These are phyloP conservation scores for Cairina moschata DNA, from an alignment of 2,113 vertebrate genomes.

Conservation along the genomic window DNA sequence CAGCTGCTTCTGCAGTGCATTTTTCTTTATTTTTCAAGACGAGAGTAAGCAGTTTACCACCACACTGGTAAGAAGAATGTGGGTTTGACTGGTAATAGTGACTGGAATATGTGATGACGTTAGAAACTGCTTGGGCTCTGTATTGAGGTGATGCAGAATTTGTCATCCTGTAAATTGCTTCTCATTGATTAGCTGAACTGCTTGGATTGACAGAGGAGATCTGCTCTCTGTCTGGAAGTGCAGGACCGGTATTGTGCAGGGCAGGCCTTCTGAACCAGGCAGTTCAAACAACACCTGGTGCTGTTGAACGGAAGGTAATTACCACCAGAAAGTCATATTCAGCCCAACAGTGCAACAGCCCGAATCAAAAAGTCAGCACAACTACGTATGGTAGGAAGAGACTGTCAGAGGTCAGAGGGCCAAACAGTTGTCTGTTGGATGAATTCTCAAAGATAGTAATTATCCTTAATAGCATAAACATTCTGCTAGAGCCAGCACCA, in stretches of 20 bases:
- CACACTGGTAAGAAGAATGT: not conserved
- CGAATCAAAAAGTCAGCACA: not conserved
- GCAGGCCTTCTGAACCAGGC: not conserved
- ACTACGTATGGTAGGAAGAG: not conserved
- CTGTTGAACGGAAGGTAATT: not conserved
- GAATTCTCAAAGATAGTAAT: conserved; percentile 10
- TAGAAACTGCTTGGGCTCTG: not conserved
- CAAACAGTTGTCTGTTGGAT: not conserved
- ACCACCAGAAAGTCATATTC: not conserved
- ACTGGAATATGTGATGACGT: conserved; percentile 38
- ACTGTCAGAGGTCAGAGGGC: conserved; percentile 3
- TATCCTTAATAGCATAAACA: conserved; percentile 21
- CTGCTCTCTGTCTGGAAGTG: not conserved
- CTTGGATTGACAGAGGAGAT: conserved; percentile 41
- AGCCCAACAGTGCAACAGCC: not conserved
- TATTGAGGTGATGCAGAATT: not conserved
- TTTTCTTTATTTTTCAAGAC: not conserved
- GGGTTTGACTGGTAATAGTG: not conserved
- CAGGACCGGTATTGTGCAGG: not conserved
- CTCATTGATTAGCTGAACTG: conserved; percentile 57
- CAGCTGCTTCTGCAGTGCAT: not conserved
- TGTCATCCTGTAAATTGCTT: conserved; percentile 36
- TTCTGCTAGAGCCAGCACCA: not conserved
- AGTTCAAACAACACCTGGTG: not conserved
- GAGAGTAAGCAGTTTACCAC: not conserved